Conservation (phyloP, 2,888 invertebrate species). For the Anthophora plumipes region DNA sequence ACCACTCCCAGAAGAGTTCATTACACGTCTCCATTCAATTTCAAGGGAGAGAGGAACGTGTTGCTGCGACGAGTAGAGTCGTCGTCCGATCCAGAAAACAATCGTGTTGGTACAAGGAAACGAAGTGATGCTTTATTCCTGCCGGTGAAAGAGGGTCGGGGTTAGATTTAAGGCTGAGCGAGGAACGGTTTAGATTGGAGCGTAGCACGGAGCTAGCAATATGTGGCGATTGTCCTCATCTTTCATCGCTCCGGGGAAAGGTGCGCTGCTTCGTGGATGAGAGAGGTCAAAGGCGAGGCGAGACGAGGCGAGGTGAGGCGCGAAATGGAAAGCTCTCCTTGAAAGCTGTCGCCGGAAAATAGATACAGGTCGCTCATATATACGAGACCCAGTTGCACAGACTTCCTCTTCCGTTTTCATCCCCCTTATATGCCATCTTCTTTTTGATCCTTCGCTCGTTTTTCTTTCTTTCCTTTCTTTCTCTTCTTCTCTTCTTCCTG, state of each 20-base stretch:
- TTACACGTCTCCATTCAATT: slow-evolving; percentile 29
- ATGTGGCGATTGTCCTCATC: slow-evolving; percentile 72
- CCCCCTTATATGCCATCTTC: slow-evolving; percentile 7
- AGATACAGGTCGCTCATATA: slow-evolving; percentile 61
- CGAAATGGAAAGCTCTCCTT: slow-evolving; percentile 66
- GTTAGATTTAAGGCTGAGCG: slow-evolving; percentile 19
- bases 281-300: slow-evolving; percentile 56
- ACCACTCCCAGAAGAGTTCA: not conserved
- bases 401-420: slow-evolving; percentile 50
- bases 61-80: not conserved
- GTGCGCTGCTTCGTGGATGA: not conserved
- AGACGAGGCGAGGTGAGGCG: slow-evolving; percentile 39
- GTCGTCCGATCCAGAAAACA: slow-evolving; percentile 19
- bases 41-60: not conserved
- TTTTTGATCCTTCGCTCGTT: slow-evolving; percentile 7
- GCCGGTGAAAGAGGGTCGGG: slow-evolving; percentile 2
- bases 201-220: slow-evolving; percentile 54
- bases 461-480: slow-evolving; percentile 10
- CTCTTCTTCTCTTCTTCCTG: not conserved
- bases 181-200: slow-evolving; percentile 41
- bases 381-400: slow-evolving; percentile 52
- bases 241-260: slow-evolving; percentile 64
- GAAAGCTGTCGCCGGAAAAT: slow-evolving; percentile 72
- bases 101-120: slow-evolving; percentile 36
- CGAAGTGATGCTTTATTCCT: slow-evolving; percentile 44